A percentile compares a stretch with the other conserved stretches of the same genome.
Conservation (phyloP, 2,888 invertebrate genomes). For the Polietes domitor region DNA sequence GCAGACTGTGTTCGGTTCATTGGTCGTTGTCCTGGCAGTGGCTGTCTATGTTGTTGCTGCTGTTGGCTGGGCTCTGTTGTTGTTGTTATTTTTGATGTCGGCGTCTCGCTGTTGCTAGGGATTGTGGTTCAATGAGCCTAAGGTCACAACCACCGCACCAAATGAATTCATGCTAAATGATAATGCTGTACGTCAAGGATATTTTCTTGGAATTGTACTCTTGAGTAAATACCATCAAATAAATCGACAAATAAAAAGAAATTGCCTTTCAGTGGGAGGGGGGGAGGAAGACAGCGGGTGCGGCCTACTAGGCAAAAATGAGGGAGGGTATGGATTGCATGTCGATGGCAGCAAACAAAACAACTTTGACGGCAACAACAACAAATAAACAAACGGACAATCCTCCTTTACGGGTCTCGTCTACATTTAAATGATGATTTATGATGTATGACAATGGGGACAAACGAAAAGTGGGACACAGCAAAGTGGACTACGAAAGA, state of each 20-base stretch:
- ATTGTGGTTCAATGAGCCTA: constrained; percentile 56
- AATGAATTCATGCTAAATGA: constrained; percentile 45
- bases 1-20: constrained; percentile 29
- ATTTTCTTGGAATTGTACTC: constrained; percentile 25
- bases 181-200: constrained; percentile 52
- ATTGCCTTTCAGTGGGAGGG: not conserved
- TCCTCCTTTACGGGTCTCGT: not conserved
- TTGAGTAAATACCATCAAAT: constrained; percentile 26
- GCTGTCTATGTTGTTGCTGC: not conserved
- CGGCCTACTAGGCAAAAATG: not conserved
- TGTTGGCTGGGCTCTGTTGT: not conserved
- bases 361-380: not conserved
- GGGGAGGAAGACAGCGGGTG: not conserved
- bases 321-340: not conserved
- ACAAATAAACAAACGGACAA: not conserved
- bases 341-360: not conserved
- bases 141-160: not conserved
- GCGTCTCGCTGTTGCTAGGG: constrained; percentile 4
- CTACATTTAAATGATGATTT: constrained; percentile 18
- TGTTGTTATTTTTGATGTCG: constrained; percentile 2
- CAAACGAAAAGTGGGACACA: not conserved
- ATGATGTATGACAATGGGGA: not conserved
- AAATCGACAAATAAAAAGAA: constrained; percentile 29
- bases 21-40: constrained; percentile 33
- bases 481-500: too few species aligned